phyloP scores from a whole-genome alignment of 2,888 invertebrate genomes.

The Scaptomyza tumidula region DNA sequence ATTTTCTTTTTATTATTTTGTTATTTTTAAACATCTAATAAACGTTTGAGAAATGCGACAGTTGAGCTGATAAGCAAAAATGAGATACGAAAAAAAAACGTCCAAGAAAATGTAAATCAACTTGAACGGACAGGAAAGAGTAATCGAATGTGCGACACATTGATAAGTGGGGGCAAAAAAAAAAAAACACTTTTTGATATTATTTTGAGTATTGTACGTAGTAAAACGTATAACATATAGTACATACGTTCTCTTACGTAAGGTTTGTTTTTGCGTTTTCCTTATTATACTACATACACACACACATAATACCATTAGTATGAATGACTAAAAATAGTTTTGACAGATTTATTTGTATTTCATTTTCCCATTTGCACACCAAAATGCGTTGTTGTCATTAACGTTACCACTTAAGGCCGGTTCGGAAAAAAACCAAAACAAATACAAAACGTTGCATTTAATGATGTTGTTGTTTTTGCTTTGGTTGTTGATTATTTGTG shows the following conservation, averaged over 20 bases:
- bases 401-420: slow-evolving; percentile 28
- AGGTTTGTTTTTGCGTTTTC: background rate
- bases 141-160: background rate
- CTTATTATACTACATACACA: no score
- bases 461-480: slow-evolving; percentile 5
- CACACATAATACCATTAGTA: no score
- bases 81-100: slow-evolving; percentile 17
- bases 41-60: slow-evolving; percentile 17
- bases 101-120: background rate
- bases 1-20: slow-evolving; percentile 21
- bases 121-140: no score
- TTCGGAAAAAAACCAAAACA: slow-evolving; percentile 18
- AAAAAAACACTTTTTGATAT: background rate
- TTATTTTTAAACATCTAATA: slow-evolving; percentile 65
- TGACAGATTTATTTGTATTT: background rate
- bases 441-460: slow-evolving; percentile 12
- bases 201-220: no score
- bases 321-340: slow-evolving; percentile 13
- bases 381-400: slow-evolving; percentile 24
- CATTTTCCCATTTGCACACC: slow-evolving; percentile 27
- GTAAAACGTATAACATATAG: background rate
- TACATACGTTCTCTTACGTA: slow-evolving; percentile 3
- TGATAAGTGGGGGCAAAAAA: slow-evolving; percentile 20
- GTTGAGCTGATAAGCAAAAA: slow-evolving; percentile 30
- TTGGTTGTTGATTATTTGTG: slow-evolving; percentile 20